Evolutionary conservation across 2,888 invertebrate genomes (phyloP).

Genomic region (Hartigia nigra): DNA sequence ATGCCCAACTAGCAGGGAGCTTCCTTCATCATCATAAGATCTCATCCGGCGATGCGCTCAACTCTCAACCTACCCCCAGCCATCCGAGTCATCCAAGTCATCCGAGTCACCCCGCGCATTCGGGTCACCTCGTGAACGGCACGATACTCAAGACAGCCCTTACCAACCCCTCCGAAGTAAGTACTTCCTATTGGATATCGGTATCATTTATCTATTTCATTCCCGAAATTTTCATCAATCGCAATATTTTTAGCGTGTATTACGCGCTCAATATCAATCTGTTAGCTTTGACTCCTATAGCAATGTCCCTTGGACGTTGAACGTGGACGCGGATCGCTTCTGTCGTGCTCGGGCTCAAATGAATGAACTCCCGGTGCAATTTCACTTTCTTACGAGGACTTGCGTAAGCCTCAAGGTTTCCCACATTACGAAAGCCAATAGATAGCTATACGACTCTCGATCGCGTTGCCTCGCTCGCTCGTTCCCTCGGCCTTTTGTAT

Average conservation of each 20-base stretch:
- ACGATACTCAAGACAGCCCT: constrained; percentile 94
- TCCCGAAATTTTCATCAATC: background rate
- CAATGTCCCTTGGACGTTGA: background rate
- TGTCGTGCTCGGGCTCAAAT: constrained; percentile 38
- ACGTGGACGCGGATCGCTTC: constrained; percentile 3
- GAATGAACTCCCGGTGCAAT: constrained; percentile 61
- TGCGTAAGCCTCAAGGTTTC: constrained; percentile 63
- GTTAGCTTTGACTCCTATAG: background rate
- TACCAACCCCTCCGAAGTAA: constrained; percentile 90
- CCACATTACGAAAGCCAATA: constrained; percentile 61
- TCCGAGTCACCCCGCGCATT: constrained; percentile 65
- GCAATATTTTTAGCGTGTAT: background rate
- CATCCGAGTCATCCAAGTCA: constrained; percentile 37
- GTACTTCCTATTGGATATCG: constrained; percentile 28
- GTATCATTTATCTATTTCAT: background rate
- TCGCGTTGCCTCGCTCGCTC: background rate
- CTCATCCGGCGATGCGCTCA: constrained; percentile 56
- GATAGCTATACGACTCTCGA: constrained; percentile 31
- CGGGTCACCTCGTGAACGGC: constrained; percentile 87
- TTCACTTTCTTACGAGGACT: constrained; percentile 60
- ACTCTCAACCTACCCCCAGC: constrained; percentile 60
- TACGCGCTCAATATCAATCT: background rate
- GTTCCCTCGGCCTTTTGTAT: background rate
- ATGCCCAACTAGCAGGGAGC: constrained; percentile 55
- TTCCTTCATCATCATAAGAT: constrained; percentile 64